Base-by-base conservation (phyloP, 2,797 vertebrate genomes). In the Mastacembelus armatus region DNA sequence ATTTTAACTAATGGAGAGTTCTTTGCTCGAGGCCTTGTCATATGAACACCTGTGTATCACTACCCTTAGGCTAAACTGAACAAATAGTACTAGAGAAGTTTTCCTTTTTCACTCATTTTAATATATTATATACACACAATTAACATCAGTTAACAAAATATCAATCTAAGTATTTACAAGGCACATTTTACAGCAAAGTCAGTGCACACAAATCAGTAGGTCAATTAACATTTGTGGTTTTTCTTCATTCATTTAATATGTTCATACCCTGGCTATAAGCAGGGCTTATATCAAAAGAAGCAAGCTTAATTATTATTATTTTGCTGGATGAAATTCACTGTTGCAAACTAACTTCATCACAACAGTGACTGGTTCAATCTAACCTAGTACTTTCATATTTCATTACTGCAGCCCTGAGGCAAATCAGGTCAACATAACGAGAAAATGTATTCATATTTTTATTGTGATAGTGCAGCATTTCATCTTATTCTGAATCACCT, bases 351-450 rank as follows among this genome's bases (percentile, higher is more conserved):
- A 4, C 18, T 38, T 16, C 24, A 18, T 42, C 18, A 11, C 10
- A 22, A 22, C 35, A 48, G 18, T 47, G 24, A 52, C 29, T 30
- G n/a, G 8, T 39, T 67, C 4, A 19, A 19, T 44, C 51, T 36
- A 63, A 81, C 60, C 15, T 0, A 58, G 10, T n/a, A 29, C 50
- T 40, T 62, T 69, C 32, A 42, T 51, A 26, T 66, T 52, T 55
- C 11, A 57, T 68, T 40, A 27, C 57, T 44, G 73, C 48, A 52
- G 35, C 39, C 35, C 40, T 29, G 16, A 48, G 10, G 7, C 58
- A 24, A 52, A 66, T 5, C 30, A 50, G 44, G 49, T 52, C n/a
- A 9, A 42, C 55, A 60, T 63, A 56, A 38, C 69, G 50, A 71
- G 21, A 47, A 59, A 48, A 64, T 47, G 42, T 61, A 48, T 69